Evolutionary conservation across 2,888 invertebrate species (phyloP).

Genomic region (Chirona hameri): DNA sequence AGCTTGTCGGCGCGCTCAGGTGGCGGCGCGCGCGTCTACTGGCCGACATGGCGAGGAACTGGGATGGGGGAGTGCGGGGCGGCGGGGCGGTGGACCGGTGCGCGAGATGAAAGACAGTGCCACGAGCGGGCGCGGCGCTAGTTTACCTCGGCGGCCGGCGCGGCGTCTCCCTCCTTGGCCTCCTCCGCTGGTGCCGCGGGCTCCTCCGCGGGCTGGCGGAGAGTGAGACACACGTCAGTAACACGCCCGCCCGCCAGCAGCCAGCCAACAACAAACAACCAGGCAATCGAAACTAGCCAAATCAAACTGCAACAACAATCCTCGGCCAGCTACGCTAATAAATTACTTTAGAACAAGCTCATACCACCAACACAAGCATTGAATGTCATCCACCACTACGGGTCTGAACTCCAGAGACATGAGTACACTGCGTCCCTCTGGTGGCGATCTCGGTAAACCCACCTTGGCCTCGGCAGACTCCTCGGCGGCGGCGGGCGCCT

Average conservation of each 20-base stretch:
- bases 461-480: not conserved
- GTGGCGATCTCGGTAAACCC: not conserved
- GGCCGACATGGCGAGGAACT: constrained; percentile 2
- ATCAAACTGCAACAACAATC: not conserved
- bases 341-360: not conserved
- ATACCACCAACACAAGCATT: no score
- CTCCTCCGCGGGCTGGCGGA: not conserved
- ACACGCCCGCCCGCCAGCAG: not conserved
- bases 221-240: not conserved
- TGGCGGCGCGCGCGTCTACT: not conserved
- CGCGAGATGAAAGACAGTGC: constrained; percentile 9
- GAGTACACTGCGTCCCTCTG: not conserved
- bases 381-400: no score
- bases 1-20: not conserved
- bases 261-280: not conserved
- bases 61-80: not conserved
- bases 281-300: not conserved
- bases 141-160: not conserved
- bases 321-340: no score
- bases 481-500: not conserved
- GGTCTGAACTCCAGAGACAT: no score
- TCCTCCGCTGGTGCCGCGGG: not conserved
- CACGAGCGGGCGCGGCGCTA: not conserved
- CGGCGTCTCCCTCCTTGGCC: not conserved
- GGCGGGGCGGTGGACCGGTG: not conserved